Percentiles rank a stretch among this genome's conserved stretches.
phyloP scores from a whole-genome alignment of 2,113 vertebrate species.

The Zootoca vivipara region DNA sequence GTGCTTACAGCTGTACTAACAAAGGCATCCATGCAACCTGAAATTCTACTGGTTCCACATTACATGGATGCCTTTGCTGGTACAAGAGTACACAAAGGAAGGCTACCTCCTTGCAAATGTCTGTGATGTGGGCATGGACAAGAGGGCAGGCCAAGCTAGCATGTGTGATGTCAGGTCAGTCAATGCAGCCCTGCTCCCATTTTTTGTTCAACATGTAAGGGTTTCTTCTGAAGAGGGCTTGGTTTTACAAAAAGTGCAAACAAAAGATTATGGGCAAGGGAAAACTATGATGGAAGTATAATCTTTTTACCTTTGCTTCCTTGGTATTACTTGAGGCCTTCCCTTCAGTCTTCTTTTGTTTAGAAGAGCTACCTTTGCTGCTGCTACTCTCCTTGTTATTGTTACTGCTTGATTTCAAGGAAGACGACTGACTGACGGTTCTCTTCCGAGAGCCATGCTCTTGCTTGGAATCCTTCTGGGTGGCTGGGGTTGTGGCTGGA shows the following conservation, averaged over 20 bases:
- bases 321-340: constrained; percentile 83
- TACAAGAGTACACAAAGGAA: not conserved
- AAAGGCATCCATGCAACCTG: not conserved
- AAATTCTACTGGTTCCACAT: not conserved
- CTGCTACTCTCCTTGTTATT: constrained; percentile 84
- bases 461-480: constrained; percentile 87
- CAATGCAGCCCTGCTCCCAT: not conserved
- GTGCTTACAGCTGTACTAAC: not conserved
- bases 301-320: constrained; percentile 84
- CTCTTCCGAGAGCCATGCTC: constrained; percentile 91
- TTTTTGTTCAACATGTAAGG: not conserved
- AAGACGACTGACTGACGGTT: constrained; percentile 91
- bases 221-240: not conserved
- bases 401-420: constrained; percentile 84
- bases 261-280: not conserved
- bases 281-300: not conserved
- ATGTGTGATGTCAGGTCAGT: not conserved
- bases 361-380: constrained; percentile 85
- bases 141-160: not conserved
- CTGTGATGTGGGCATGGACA: not conserved
- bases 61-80: not conserved
- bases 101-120: too few relatives aligned
- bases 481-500: constrained; percentile 84
- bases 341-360: constrained; percentile 91
- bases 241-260: not conserved